Evolutionary conservation across 2,888 invertebrate species (phyloP).

Genomic region (Nasonovia ribisnigri): DNA sequence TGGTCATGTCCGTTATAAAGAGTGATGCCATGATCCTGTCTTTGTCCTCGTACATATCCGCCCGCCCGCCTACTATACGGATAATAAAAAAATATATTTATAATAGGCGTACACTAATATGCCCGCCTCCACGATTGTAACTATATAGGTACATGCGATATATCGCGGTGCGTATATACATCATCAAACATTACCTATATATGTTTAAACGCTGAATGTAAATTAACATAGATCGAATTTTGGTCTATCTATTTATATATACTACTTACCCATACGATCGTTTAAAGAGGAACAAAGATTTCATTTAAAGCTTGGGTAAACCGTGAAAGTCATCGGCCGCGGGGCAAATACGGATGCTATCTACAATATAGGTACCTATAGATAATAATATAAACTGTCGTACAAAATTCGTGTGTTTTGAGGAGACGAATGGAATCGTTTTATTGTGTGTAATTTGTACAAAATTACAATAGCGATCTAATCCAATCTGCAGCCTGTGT

Average conservation of each 20-base stretch:
- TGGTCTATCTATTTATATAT: not conserved
- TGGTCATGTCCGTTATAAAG: not conserved
- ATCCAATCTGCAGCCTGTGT: not conserved
- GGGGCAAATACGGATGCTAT: not conserved
- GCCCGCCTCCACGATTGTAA: not conserved
- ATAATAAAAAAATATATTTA: not conserved
- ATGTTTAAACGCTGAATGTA: not conserved
- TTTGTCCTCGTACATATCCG: slow-evolving; percentile 31
- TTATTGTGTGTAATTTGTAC: not conserved
- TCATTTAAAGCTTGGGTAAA: not conserved
- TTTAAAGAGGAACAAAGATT: not conserved
- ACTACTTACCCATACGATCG: not conserved
- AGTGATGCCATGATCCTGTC: slow-evolving; percentile 21
- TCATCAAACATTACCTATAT: not conserved
- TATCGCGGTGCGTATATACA: not conserved
- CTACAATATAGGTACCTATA: not conserved
- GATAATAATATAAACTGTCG: not conserved
- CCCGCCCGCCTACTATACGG: not conserved
- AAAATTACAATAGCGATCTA: not conserved
- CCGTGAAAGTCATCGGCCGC: not conserved
- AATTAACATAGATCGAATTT: not conserved
- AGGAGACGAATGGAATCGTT: not conserved
- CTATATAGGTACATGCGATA: not conserved
- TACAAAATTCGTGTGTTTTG: not conserved
- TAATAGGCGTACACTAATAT: not conserved